Evolutionary conservation across 2,113 vertebrate genomes (phyloP), one percentile per base, ranked within the genome.

Genomic region (Trogon melanurus): DNA sequence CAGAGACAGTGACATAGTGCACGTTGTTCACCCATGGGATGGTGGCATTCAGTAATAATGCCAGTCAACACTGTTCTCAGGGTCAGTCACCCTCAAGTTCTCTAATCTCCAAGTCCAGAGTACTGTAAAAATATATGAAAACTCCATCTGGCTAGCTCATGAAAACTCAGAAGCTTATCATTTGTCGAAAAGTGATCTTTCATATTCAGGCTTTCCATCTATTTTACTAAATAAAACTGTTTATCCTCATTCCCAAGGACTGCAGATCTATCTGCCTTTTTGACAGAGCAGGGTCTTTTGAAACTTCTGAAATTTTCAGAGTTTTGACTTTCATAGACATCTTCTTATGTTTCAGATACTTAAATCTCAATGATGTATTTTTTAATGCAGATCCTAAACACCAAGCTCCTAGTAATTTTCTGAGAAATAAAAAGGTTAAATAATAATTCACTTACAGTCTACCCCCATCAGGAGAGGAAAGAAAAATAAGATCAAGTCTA

Each of bases 101-200:
- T 82, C 29, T 74, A 83, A 88, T 89, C 58, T 92, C 19, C 51
- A 80, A 85, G 71, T 80, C 30, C 21, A 78, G 93, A 79, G 5
- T 78, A 71, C 67, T 78, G 38, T 80, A 87, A 95, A 91, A 85
- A 83, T 64, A 30, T 53, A 78, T 25, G 44, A 79, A 92, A 89
- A 62, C 11, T 3, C 26, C 29, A 60, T 70, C 38, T 72, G 44
- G 23, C 44, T 88, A 36, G 44, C 85, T 83, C 71, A 80, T 62
- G 92, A 85, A 90, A 89, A 89, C 60, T 78, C 26, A 88, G 51
- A 78, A 78, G 38, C 25, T 88, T 74, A 30, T 51, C 1, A 69
- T 88, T 80, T 79, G 32, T 85, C 66, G 85, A 82, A 91, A 93
- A 88, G 27, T 23, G 26, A 41, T 79, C 47, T 65, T 61, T 91